Conservation (phyloP, 2,888 invertebrate species). For the Prosapia bicincta region DNA sequence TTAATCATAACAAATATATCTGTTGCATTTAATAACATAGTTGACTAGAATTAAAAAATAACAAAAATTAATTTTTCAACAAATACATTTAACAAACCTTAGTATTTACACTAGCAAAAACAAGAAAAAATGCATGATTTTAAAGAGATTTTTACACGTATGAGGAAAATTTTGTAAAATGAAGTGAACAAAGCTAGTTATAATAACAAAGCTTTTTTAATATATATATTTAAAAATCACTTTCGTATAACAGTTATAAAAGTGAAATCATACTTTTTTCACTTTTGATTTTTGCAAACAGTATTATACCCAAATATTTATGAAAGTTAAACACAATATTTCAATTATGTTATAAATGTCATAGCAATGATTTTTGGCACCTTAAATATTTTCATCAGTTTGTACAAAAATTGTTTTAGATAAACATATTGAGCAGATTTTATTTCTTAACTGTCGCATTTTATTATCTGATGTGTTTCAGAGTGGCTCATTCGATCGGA, state of each 20-base stretch:
- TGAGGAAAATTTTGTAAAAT: not conserved
- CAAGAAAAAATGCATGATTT: not conserved
- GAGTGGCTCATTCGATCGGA: too few relatives aligned
- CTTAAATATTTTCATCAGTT: not conserved
- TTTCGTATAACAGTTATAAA: too few relatives aligned
- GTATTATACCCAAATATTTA: not conserved
- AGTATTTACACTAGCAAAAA: not conserved
- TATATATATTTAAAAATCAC: too few relatives aligned
- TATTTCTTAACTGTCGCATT: too few relatives aligned
- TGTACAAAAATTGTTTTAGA: not conserved
- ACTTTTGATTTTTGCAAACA: too few relatives aligned
- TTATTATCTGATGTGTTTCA: too few relatives aligned
- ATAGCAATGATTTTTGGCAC: not conserved
- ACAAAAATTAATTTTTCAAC: not conserved
- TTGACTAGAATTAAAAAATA: not conserved
- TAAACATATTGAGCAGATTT: too few relatives aligned
- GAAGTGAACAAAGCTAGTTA: not conserved
- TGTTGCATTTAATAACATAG: not conserved
- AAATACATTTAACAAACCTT: not conserved
- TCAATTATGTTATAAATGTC: too few relatives aligned
- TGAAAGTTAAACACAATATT: not conserved
- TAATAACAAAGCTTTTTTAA: not conserved
- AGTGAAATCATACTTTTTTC: too few relatives aligned
- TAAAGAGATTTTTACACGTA: not conserved
- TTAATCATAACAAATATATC: not conserved